A percentile compares a stretch with the other conserved stretches of the same genome.
Conservation (phyloP, 2,888 invertebrate genomes). For the Altica lythri region DNA sequence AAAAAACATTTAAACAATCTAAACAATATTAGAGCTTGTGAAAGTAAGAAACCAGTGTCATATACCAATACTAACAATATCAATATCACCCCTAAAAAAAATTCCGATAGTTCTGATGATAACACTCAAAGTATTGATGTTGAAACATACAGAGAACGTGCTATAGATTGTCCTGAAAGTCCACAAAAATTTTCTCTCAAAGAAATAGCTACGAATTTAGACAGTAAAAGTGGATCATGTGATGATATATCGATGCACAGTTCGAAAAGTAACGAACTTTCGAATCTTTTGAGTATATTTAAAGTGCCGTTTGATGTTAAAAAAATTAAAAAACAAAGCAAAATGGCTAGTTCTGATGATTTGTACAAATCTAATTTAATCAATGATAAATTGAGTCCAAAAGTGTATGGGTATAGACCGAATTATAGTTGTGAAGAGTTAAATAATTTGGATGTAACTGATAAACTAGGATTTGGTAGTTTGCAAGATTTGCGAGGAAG, state of each 20-base stretch:
- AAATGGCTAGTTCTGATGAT: constrained; percentile 52
- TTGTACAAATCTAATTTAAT: constrained; percentile 50
- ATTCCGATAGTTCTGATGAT: constrained; percentile 41
- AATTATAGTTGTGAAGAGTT: constrained; percentile 54
- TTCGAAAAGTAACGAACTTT: constrained; percentile 62
- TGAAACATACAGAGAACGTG: constrained; percentile 47
- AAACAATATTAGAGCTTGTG: constrained; percentile 53
- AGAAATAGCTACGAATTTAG: constrained; percentile 42
- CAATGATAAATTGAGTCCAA: constrained; percentile 67
- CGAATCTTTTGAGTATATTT: constrained; percentile 48
- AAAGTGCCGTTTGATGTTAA: constrained; percentile 51
- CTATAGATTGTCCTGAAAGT: constrained; percentile 52
- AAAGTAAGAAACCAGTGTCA: constrained; percentile 44
- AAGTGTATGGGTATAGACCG: constrained; percentile 63
- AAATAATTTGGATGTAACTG: constrained; percentile 45
- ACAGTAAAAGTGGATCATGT: constrained; percentile 50
- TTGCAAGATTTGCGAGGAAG: constrained; percentile 61
- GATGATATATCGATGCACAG: constrained; percentile 67
- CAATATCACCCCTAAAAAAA: constrained; percentile 14
- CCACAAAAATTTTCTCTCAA: constrained; percentile 43
- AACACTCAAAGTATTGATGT: constrained; percentile 32
- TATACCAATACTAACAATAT: no score
- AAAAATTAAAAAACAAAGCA: constrained; percentile 46
- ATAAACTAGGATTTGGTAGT: constrained; percentile 64
- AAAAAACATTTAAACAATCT: constrained; percentile 47